A percentile compares a stretch with the other conserved stretches of the same genome.
Evolutionary conservation across 64 coral and sea anemone species (phyloP).

Genomic region (Montipora foliosa): DNA sequence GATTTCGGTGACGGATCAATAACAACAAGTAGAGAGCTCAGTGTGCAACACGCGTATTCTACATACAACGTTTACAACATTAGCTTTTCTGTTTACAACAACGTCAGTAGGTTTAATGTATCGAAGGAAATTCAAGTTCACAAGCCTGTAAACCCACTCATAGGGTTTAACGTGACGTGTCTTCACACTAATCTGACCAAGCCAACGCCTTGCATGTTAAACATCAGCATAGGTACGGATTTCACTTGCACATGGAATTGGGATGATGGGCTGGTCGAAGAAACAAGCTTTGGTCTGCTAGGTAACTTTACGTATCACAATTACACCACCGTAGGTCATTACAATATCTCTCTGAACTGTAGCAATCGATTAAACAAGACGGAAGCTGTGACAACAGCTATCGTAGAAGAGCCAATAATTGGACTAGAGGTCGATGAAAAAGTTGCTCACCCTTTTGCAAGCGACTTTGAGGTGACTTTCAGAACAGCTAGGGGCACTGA

Average conservation of each 20-base stretch:
- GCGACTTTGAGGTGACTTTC: conserved; percentile 44
- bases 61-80: conserved; percentile 64
- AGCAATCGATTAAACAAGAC: conserved; percentile 90
- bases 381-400: conserved; percentile 35
- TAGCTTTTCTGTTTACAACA: conserved; percentile 76
- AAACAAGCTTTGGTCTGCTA: conserved; percentile 52
- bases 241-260: conserved; percentile 86
- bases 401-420: conserved; percentile 83
- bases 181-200: conserved; percentile 79
- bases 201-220: conserved; percentile 64
- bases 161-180: conserved; percentile 66
- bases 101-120: conserved; percentile 70
- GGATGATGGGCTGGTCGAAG: conserved; percentile 44
- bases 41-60: conserved; percentile 54
- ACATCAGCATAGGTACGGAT: conserved; percentile 83
- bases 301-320: conserved; percentile 64
- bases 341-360: conserved; percentile 60
- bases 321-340: conserved; percentile 70
- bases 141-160: conserved; percentile 80
- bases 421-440: conserved; percentile 28
- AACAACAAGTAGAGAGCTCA: not conserved
- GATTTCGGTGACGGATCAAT: conserved; percentile 73
- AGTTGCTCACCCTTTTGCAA: conserved; percentile 53
- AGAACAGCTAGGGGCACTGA: conserved; percentile 54
- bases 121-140: conserved; percentile 79